Evolutionary conservation across 2,888 invertebrate species (phyloP).

Genomic region (Hedya salicella): DNA sequence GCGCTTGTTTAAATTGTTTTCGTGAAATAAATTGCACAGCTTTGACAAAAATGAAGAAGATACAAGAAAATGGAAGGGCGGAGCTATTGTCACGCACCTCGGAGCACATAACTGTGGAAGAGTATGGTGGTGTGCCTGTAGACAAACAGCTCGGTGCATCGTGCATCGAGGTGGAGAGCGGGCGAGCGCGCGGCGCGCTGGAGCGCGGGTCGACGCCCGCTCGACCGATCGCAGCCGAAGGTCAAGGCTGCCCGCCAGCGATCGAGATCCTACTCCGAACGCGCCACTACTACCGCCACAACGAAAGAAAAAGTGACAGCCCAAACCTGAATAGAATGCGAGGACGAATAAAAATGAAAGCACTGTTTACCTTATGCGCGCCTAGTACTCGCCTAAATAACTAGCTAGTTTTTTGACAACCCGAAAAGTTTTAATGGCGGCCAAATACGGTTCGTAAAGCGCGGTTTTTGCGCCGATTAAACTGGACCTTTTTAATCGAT

Average conservation of each 20-base stretch:
- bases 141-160: constrained; percentile 49
- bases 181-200: constrained; percentile 52
- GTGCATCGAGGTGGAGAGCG: constrained; percentile 40
- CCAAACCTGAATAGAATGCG: constrained; percentile 82
- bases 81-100: constrained; percentile 42
- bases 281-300: constrained; percentile 57
- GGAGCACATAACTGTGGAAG: constrained; percentile 54
- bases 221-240: constrained; percentile 79
- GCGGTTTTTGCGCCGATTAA: constrained; percentile 39
- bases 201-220: constrained; percentile 69
- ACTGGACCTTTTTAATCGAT: constrained; percentile 48
- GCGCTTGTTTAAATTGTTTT: not conserved
- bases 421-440: constrained; percentile 1
- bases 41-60: constrained; percentile 24
- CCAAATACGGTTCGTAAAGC: constrained; percentile 38
- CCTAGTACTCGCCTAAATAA: constrained; percentile 41
- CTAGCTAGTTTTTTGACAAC: constrained; percentile 16
- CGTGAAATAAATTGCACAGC: constrained; percentile 19
- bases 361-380: constrained; percentile 51
- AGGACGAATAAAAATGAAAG: constrained; percentile 85
- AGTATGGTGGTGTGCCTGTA: constrained; percentile 38
- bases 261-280: constrained; percentile 65
- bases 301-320: constrained; percentile 84
- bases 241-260: constrained; percentile 77
- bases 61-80: constrained; percentile 26